phyloP scores from a whole-genome alignment of 2,888 invertebrate genomes.

The Capitulum mitella region DNA sequence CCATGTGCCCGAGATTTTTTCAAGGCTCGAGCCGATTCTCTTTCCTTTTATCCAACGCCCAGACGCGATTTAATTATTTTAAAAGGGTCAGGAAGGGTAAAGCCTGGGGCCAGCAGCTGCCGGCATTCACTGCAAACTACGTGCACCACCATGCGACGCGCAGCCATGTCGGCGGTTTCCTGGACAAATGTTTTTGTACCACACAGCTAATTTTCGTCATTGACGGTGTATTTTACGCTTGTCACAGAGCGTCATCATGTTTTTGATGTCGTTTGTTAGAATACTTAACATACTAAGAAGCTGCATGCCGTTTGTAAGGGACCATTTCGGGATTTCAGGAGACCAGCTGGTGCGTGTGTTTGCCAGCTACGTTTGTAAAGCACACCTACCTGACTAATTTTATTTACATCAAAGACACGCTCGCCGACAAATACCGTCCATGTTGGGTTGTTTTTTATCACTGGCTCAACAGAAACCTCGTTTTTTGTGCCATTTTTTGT shows the following conservation, averaged over 20 bases:
- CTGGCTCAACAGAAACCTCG: not conserved
- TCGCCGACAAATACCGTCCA: not conserved
- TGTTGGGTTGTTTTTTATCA: not conserved
- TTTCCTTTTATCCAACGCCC: not conserved
- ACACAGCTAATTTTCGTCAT: no score
- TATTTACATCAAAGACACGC: not conserved
- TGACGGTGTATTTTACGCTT: no score
- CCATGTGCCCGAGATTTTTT: not conserved
- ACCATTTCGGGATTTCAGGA: no score
- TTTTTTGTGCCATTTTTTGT: not conserved
- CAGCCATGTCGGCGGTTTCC: no score
- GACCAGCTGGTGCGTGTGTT: no score
- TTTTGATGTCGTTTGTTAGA: no score
- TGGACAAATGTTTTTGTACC: no score
- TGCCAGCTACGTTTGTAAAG: not conserved
- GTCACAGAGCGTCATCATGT: no score
- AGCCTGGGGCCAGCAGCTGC: not conserved
- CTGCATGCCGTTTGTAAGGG: no score
- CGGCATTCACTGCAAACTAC: not conserved
- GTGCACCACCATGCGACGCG: no score
- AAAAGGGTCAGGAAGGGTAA: not conserved
- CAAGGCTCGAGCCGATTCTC: not conserved
- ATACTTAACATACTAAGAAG: no score
- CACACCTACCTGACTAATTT: not conserved
- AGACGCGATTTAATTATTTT: conserved; percentile 12